Evolutionary conservation across 64 coral and sea anemone genomes (phyloP), one percentile per base, ranked within the genome.

Genomic region (Porites australiensis): DNA sequence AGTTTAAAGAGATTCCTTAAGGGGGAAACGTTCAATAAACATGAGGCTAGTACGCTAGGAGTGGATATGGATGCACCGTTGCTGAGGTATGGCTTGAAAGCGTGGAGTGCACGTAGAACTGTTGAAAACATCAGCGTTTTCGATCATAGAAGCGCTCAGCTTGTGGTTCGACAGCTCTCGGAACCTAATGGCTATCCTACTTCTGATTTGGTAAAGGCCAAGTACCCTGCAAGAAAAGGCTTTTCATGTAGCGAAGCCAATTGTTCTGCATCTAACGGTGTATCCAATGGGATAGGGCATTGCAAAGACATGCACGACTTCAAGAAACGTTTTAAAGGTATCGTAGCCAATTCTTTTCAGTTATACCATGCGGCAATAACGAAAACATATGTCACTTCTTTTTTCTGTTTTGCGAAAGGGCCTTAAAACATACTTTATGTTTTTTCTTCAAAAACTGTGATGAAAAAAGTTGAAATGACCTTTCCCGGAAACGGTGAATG

Each of bases 101-200:
- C 81, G 6, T 84, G 81, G 81, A 82, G 64, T 44, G 79, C 4
- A 82, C 60, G 16, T 18, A 18, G 51, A 49, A 19, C 61, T 68
- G 63, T 68, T 84, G 63, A 84, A 84, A 49, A 44, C 9, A 84
- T 14, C 44, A 84, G 61, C 68, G 63, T 84, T 12, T 67, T 69
- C 52, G 81, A 84, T 84, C 81, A 84, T 47, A 84, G 68, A 13
- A 84, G 61, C 53, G 81, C 81, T 18, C 81, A 65, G 81, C 63
- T 84, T 16, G 62, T 84, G 15, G 81, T 47, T 18, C 7, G 81
- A 46, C 81, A 84, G 47, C 63, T 84, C 5, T 84, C 81, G 23
- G 45, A 46, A 52, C 13, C 13, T 6, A 18, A 13, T 14, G 73
- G 50, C 19, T 44, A 75, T 19, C 46, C 19, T 16, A 2, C 81